Percentiles rank a stretch among this genome's conserved stretches.
Evolutionary conservation across 2,888 invertebrate genomes (phyloP).

Genomic region (Erebia ligea): DNA sequence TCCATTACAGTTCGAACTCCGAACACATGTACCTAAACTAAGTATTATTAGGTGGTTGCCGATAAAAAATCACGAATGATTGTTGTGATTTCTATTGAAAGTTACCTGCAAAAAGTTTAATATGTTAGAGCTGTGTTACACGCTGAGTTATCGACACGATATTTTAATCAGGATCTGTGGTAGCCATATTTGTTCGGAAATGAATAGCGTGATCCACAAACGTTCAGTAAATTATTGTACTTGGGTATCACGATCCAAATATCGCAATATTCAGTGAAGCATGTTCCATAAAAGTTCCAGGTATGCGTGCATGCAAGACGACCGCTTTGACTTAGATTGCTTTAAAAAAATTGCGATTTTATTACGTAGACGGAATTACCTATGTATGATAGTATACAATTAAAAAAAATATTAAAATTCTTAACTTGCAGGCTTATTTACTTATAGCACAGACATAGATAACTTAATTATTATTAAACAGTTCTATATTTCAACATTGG

Average conservation of each 20-base stretch:
- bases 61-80: not conserved
- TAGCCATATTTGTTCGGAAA: not conserved
- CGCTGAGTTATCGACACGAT: not conserved
- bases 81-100: not conserved
- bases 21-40: not conserved
- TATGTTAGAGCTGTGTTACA: not conserved
- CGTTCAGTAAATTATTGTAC: too few species aligned
- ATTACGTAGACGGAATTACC: not conserved
- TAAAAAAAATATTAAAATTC: not conserved
- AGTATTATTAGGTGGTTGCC: not conserved
- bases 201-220: too few species aligned
- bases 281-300: too few species aligned
- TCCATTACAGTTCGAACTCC: not conserved
- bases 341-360: not conserved
- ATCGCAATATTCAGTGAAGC: not conserved
- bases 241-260: not conserved
- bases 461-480: conserved; percentile 1
- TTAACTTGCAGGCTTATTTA: not conserved
- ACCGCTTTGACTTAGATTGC: too few species aligned
- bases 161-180: not conserved
- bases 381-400: not conserved
- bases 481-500: conserved; percentile 12
- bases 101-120: not conserved
- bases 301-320: too few species aligned
- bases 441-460: not conserved